Evolutionary conservation across 2,113 vertebrate species (phyloP).

Genomic region (Theristicus caerulescens): DNA sequence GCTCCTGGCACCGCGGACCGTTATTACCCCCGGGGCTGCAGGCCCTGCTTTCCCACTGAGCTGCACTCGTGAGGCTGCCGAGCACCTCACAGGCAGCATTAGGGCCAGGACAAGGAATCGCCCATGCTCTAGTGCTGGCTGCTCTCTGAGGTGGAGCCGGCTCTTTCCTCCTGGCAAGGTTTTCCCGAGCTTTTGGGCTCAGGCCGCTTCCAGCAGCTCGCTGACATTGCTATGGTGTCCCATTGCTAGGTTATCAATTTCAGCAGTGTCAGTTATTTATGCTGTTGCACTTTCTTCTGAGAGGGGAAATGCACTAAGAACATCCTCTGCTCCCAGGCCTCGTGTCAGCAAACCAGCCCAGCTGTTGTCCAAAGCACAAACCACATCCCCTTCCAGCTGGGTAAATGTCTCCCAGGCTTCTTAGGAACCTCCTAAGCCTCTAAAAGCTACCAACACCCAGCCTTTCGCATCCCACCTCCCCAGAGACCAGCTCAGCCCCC

Average conservation of each 20-base stretch:
- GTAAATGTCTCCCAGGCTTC: background rate
- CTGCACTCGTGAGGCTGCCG: background rate
- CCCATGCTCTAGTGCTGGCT: background rate
- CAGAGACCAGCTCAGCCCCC: background rate
- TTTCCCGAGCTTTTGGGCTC: background rate
- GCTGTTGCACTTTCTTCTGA: background rate
- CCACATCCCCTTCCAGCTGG: background rate
- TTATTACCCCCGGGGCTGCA: background rate
- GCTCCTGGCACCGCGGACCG: background rate
- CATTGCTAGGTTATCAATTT: background rate
- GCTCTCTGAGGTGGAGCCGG: background rate
- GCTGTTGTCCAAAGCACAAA: background rate
- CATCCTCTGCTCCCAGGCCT: background rate
- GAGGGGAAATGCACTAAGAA: background rate
- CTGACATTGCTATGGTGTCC: background rate
- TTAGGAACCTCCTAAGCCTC: background rate
- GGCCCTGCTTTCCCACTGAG: background rate
- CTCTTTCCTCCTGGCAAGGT: background rate
- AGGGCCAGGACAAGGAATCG: background rate
- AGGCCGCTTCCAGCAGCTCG: background rate
- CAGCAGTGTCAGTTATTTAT: background rate
- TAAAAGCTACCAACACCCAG: background rate
- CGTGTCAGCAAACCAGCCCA: background rate
- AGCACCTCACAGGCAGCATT: background rate
- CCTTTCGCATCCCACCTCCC: background rate